phyloP scores from a whole-genome alignment of 2,113 vertebrate species.

The Onychostoma macrolepis region DNA sequence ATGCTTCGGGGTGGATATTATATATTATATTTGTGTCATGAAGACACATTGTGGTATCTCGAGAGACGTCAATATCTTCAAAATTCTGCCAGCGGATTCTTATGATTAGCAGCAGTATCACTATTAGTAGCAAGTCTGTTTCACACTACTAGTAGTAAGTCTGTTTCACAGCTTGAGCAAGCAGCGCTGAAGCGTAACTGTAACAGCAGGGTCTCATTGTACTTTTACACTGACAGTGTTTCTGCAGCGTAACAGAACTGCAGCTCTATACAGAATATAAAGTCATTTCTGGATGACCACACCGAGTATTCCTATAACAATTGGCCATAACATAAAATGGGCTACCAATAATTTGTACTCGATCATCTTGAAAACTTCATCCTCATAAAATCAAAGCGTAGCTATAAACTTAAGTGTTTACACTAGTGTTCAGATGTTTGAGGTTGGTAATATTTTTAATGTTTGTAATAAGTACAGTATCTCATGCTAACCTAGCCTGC shows the following conservation, averaged over 20 bases:
- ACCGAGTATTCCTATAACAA: neutral
- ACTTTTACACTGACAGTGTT: neutral
- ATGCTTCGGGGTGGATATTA: neutral
- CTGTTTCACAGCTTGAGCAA: constrained; percentile 9
- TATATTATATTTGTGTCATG: neutral
- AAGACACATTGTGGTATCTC: neutral
- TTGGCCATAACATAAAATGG: neutral
- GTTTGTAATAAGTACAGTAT: no score
- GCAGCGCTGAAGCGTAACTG: neutral
- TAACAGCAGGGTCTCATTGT: constrained; percentile 15
- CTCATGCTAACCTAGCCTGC: no score
- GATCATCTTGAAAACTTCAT: neutral
- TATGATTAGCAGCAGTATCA: neutral
- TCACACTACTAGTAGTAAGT: constrained; percentile 11
- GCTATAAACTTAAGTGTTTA: neutral
- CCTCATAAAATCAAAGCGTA: neutral
- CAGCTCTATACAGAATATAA: neutral
- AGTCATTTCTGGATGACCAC: neutral
- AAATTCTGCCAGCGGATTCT: neutral
- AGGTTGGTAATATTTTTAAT: neutral
- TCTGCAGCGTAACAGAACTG: neutral
- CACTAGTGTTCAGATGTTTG: neutral
- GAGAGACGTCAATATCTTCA: neutral
- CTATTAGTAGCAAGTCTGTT: neutral
- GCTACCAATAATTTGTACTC: neutral